Conservation (phyloP, 92 coral and sea anemone species). For the Paragorgia papillata region DNA sequence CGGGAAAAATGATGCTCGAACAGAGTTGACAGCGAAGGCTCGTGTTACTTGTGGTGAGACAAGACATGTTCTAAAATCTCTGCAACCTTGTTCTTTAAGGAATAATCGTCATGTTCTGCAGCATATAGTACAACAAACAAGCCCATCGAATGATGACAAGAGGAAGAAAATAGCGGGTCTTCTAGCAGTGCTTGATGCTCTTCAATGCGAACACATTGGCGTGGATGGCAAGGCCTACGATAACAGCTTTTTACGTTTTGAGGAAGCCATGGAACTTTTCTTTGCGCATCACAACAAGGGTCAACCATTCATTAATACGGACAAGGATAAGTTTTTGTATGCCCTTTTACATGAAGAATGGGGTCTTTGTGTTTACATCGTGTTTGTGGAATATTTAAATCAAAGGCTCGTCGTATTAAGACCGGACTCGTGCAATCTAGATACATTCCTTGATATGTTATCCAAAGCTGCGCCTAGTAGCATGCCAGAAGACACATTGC, state of each 20-base stretch:
- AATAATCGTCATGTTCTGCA: too few relatives aligned
- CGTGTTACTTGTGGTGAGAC: too few relatives aligned
- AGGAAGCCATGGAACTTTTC: constrained; percentile 17
- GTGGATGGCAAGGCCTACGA: constrained; percentile 12
- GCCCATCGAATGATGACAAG: too few relatives aligned
- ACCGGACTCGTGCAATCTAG: constrained; percentile 19
- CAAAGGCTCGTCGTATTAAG: constrained; percentile 9
- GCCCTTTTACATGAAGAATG: constrained; percentile 34
- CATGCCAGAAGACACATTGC: not conserved
- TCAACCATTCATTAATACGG: constrained; percentile 12
- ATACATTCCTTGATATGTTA: constrained; percentile 12
- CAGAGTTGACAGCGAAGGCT: too few relatives aligned
- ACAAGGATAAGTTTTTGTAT: constrained; percentile 22
- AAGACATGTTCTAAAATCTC: too few relatives aligned
- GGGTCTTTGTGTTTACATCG: constrained; percentile 37
- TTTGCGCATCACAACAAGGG: not conserved
- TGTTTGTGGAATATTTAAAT: constrained; percentile 4
- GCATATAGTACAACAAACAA: too few relatives aligned
- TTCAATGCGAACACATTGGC: not conserved
- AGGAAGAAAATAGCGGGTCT: too few relatives aligned
- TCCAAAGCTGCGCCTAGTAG: not conserved
- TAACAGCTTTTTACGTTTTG: not conserved
- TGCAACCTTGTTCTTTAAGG: too few relatives aligned
- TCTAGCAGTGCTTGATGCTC: too few relatives aligned
- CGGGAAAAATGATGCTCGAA: too few relatives aligned